Evolutionary conservation across 2,888 invertebrate genomes (phyloP), one percentile per base, ranked within the genome.

Genomic region (Habroteleia sp.): DNA sequence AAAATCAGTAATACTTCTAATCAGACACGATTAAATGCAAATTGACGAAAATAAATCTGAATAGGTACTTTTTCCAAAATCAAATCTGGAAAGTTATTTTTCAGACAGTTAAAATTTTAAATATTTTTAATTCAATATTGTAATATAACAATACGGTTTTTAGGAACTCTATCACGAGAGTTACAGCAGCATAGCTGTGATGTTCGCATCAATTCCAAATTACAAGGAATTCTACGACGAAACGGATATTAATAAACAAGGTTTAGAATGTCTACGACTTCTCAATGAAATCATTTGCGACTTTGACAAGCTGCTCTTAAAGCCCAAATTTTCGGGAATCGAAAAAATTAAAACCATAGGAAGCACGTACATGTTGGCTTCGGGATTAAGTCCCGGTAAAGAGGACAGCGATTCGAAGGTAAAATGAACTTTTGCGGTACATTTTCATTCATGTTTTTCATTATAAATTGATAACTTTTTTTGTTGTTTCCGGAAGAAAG

Each of bases 211-310:
- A 82, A 97, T 99, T 80, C 95, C 97, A 0, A 99, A 99, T 89
- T 99, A 98, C 88, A 97, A 97, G 84, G 98, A 98, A 89, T 95
- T 99, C 92, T 99, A 99, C 87, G 98, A 99, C 86, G 98, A 99
- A 87, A 96, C 96, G 44, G 99, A 96, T 89, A 3, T 98, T 98
- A 98, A 99, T 99, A 91, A 96, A 80, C 97, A 97, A 8, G 98
- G 98, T 2, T 95, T 96, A 84, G 98, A 99, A 89, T 98, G 96
- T 88, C 89, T 99, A 78, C 91, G 98, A 13, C 97, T 99, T 5
- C 91, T 99, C 42, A 99, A 99, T 89, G 98, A 99, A 88, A 90
- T 99, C 56, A 97, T 98, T 74, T 97, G 95, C 0, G 98, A 99
- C 89, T 98, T 98, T 84, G 99, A 99, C 85, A 98, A 98, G 84